Conservation (phyloP, 2,113 vertebrate genomes). For the Xyrauchen texanus region DNA sequence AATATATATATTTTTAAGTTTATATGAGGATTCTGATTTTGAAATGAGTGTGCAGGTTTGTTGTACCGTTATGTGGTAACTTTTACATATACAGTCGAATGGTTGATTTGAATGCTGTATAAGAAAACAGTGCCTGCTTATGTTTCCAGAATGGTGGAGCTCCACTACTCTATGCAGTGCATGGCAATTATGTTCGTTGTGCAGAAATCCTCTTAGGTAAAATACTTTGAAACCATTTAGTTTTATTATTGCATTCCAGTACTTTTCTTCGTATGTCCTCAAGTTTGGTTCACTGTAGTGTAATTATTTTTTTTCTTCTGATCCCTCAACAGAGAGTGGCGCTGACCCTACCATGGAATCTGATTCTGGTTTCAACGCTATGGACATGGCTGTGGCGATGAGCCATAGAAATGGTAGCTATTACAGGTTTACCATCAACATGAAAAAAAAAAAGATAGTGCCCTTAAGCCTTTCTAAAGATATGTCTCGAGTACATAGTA, state of each 20-base stretch:
- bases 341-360: conserved; percentile 95
- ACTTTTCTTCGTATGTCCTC: background rate
- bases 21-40: background rate
- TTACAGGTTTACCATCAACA: background rate
- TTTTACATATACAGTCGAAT: too few relatives aligned
- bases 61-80: too few relatives aligned
- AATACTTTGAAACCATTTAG: background rate
- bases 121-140: too few relatives aligned
- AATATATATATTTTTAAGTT: background rate
- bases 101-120: too few relatives aligned
- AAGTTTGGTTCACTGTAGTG: background rate
- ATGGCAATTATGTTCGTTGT: conserved; percentile 96
- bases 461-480: background rate
- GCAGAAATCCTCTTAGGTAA: conserved; percentile 95
- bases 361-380: conserved; percentile 95
- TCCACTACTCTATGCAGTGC: conserved; percentile 94
- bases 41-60: too few relatives aligned
- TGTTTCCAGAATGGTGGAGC: conserved; percentile 91
- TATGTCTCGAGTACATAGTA: too few relatives aligned
- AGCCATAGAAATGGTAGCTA: conserved; percentile 90
- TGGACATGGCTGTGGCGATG: conserved; percentile 97
- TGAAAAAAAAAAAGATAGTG: background rate
- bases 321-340: conserved; percentile 80
- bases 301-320: background rate
- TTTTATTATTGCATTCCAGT: background rate